phyloP scores from a whole-genome alignment of 1,140 invertebrate genomes.

The Papilio polyxenes region DNA sequence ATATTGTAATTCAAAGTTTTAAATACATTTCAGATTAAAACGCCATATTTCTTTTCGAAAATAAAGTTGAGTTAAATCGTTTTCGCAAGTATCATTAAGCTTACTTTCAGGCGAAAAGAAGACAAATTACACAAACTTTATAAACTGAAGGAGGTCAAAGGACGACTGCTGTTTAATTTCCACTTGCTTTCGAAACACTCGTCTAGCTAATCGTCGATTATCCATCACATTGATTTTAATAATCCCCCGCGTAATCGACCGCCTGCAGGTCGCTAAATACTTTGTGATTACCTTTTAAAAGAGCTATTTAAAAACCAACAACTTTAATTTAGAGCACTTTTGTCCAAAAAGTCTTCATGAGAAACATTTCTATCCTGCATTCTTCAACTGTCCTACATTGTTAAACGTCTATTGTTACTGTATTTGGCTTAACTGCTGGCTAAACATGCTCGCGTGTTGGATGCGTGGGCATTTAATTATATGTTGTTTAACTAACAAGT shows the following conservation, averaged over 20 bases:
- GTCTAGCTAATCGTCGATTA: constrained; percentile 31
- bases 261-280: no score
- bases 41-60: background rate
- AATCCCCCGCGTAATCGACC: background rate
- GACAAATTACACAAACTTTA: constrained; percentile 30
- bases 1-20: background rate
- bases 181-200: constrained; percentile 10
- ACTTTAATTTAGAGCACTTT: background rate
- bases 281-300: no score
- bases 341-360: background rate
- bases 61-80: background rate
- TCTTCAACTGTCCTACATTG: constrained; percentile 14
- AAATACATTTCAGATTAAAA: background rate
- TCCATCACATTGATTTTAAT: constrained; percentile 4
- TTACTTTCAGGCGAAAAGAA: constrained; percentile 7
- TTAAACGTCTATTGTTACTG: constrained; percentile 44
- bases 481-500: constrained; percentile 36
- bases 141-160: constrained; percentile 25
- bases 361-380: background rate
- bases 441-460: constrained; percentile 27
- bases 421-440: constrained; percentile 44
- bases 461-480: constrained; percentile 45
- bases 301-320: no score
- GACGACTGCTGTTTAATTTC: constrained; percentile 17
- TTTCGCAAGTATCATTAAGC: constrained; percentile 13